Conservation (phyloP, 2,888 invertebrate species). For the Ecdyonurus torrentis region DNA sequence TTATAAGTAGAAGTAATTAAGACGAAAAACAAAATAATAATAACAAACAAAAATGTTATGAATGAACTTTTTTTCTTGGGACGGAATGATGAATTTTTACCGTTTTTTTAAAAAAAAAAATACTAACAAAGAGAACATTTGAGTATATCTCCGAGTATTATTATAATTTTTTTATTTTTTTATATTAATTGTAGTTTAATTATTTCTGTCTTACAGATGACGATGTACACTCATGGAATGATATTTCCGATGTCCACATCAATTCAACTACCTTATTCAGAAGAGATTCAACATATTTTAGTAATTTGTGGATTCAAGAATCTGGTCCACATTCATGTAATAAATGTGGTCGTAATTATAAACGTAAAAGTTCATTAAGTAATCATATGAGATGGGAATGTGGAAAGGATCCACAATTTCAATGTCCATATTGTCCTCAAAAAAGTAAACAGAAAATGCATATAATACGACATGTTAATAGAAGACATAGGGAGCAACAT, state of each 20-base stretch:
- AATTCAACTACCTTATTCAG: not conserved
- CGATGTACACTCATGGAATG: not conserved
- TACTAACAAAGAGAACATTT: too few relatives aligned
- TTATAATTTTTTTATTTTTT: not conserved
- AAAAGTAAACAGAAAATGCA: conserved; percentile 40
- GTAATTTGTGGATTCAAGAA: not conserved
- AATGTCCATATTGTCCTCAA: conserved; percentile 50
- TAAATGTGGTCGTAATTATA: conserved; percentile 22
- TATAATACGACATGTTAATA: conserved; percentile 23
- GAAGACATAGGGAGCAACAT: conserved; percentile 18
- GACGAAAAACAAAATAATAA: too few relatives aligned
- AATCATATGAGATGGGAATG: conserved; percentile 32
- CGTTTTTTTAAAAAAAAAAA: too few relatives aligned
- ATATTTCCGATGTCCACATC: not conserved
- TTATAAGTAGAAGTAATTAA: too few relatives aligned
- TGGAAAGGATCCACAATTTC: conserved; percentile 49
- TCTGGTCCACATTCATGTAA: conserved; percentile 9
- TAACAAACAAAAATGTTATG: too few relatives aligned
- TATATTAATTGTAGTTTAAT: not conserved
- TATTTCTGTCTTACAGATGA: not conserved
- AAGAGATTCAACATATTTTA: not conserved
- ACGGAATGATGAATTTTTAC: too few relatives aligned
- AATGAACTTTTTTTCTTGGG: too few relatives aligned
- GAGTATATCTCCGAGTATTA: too few relatives aligned
- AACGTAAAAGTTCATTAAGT: conserved; percentile 21